Evolutionary conservation across 2,113 vertebrate genomes (phyloP), one percentile per base, ranked within the genome.

Genomic region (Toxotes jaculatrix): DNA sequence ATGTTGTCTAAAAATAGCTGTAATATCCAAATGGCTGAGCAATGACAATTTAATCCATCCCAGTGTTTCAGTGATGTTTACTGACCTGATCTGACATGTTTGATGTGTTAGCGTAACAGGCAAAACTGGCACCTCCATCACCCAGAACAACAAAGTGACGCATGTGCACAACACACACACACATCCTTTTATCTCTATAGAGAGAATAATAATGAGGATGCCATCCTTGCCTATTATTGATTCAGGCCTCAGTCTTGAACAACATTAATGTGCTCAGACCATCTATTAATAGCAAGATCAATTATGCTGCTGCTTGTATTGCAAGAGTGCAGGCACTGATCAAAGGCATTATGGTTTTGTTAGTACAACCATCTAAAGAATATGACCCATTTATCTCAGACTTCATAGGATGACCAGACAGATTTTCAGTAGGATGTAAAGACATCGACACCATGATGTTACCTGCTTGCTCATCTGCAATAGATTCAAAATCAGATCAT

Each of bases 31-130:
- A 85, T 85, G 81, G 53, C 40, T 73, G 65, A 75, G 61, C 65
- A 80, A 77, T 80, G 68, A 89, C 64, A 85, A 88, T 80, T 34
- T n/a, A 90, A 87, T 90, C 81, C 80, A 85, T 47, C 71, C 36
- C 77, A 16, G 79, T 83, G 56, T 90, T 82, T 79, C 55, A 66
- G 75, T 65, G 19, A 90, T 83, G 82, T 74, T 84, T 66, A 60
- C 6, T 85, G 83, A 87, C 88, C 88, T 86, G 76, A 75, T 32
- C 42, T 67, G 23, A 84, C 70, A 36, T 51, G 82, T 61, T 59
- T 61, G 13, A 78, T 0, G 64, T 55, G 80, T 47, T 69, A 32
- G 34, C 23, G 42, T 40, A 76, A 77, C n/a, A 16, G 78, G 32
- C 19, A 51, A 9, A 84, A 67, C 32, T 17, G 1, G 8, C 64